A percentile compares a stretch with the other conserved stretches of the same genome.
Conservation (phyloP, 2,113 vertebrate species). For the Phalacrocorax brasilianus region DNA sequence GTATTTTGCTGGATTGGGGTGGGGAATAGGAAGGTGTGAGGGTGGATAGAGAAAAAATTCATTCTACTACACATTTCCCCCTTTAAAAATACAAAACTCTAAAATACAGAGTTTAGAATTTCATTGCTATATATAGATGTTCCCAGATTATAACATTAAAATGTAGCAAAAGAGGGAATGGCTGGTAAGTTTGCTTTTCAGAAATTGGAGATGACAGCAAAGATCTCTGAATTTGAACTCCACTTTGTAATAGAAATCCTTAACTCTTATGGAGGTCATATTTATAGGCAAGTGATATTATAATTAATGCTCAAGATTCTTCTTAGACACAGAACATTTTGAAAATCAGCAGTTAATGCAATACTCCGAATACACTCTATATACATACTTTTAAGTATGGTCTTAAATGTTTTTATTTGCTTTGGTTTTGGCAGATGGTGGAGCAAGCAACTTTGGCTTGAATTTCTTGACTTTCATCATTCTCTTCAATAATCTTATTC, state of each 20-base stretch:
- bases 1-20: not conserved
- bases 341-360: not conserved
- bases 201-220: not conserved
- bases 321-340: not conserved
- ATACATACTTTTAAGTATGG: not conserved
- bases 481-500: conserved; percentile 99
- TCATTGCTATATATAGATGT: not conserved
- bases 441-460: conserved; percentile 94
- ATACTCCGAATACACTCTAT: not conserved
- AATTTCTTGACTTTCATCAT: conserved; percentile 99
- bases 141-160: not conserved
- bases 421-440: conserved; percentile 84
- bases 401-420: not conserved
- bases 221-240: not conserved
- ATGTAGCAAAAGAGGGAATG: not conserved
- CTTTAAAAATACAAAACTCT: not conserved
- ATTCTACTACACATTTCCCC: not conserved
- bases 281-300: not conserved
- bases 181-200: not conserved
- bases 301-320: not conserved
- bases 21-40: not conserved
- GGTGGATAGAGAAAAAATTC: not conserved
- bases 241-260: not conserved
- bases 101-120: not conserved
- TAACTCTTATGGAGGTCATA: not conserved